A percentile compares a stretch with the other conserved stretches of the same genome.
Evolutionary conservation across 2,888 invertebrate genomes (phyloP).

Genomic region (Labia minor): DNA sequence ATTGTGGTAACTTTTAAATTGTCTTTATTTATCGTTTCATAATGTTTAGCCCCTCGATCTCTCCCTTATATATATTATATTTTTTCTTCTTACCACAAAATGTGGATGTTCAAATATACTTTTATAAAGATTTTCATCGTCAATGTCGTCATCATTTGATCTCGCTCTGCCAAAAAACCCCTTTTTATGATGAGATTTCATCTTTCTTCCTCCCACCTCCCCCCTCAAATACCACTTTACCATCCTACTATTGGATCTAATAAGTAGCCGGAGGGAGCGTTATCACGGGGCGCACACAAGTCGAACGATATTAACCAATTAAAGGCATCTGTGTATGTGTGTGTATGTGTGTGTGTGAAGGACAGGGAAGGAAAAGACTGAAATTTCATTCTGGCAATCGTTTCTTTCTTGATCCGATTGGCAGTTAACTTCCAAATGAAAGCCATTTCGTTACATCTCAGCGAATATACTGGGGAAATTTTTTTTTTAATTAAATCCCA

Average conservation of each 20-base stretch:
- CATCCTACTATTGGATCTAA: background rate
- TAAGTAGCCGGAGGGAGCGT: background rate
- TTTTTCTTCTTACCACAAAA: background rate
- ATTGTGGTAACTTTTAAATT: too few relatives aligned
- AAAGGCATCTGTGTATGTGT: background rate
- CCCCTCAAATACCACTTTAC: too few relatives aligned
- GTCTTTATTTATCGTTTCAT: too few relatives aligned
- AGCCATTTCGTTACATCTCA: background rate
- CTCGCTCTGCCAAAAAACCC: background rate
- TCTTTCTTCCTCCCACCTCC: background rate
- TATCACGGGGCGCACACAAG: constrained; percentile 8
- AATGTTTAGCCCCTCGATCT: too few relatives aligned
- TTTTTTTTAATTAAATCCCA: too few relatives aligned
- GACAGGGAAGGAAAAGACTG: too few relatives aligned
- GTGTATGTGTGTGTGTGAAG: background rate
- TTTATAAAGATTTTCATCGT: background rate
- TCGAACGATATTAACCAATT: constrained; percentile 13
- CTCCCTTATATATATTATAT: too few relatives aligned
- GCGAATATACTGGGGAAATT: too few relatives aligned
- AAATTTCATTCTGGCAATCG: background rate
- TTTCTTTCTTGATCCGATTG: background rate
- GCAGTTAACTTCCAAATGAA: constrained; percentile 1
- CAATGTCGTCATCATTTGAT: background rate
- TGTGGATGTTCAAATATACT: background rate
- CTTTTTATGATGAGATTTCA: constrained; percentile 7